Evolutionary conservation across 2,888 invertebrate genomes (phyloP).

Genomic region (Macrostomum cliftonense): DNA sequence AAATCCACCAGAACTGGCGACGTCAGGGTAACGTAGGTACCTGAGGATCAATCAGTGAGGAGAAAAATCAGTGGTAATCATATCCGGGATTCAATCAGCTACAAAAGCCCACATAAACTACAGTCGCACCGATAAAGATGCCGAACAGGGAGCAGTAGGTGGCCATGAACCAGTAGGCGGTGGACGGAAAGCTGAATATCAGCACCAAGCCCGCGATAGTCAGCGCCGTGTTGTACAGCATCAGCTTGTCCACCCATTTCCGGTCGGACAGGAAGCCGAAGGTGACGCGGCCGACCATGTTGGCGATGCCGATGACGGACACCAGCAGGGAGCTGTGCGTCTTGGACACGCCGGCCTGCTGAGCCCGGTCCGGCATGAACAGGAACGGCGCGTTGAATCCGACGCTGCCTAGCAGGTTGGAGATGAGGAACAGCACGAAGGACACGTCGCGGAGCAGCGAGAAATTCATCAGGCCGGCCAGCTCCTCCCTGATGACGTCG

Average conservation of each 20-base stretch:
- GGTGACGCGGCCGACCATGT: conserved; percentile 70
- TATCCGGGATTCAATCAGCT: too few species aligned
- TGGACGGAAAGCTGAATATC: conserved; percentile 55
- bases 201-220: conserved; percentile 71
- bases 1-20: conserved; percentile 84
- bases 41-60: conserved; percentile 15
- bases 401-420: conserved; percentile 80
- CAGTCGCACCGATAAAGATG: conserved; percentile 27
- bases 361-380: conserved; percentile 56
- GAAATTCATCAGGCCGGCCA: conserved; percentile 55
- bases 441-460: conserved; percentile 63
- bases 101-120: too few species aligned
- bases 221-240: conserved; percentile 70
- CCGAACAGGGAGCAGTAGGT: conserved; percentile 47
- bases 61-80: too few species aligned
- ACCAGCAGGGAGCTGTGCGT: conserved; percentile 51
- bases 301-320: conserved; percentile 71
- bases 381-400: conserved; percentile 78
- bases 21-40: conserved; percentile 86
- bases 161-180: conserved; percentile 52
- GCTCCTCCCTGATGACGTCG: background rate
- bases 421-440: conserved; percentile 64
- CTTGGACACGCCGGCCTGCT: conserved; percentile 21
- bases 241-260: conserved; percentile 62
- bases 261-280: conserved; percentile 30